phyloP scores from a whole-genome alignment of 1,140 invertebrate genomes.

The Temnothorax longispinosus region DNA sequence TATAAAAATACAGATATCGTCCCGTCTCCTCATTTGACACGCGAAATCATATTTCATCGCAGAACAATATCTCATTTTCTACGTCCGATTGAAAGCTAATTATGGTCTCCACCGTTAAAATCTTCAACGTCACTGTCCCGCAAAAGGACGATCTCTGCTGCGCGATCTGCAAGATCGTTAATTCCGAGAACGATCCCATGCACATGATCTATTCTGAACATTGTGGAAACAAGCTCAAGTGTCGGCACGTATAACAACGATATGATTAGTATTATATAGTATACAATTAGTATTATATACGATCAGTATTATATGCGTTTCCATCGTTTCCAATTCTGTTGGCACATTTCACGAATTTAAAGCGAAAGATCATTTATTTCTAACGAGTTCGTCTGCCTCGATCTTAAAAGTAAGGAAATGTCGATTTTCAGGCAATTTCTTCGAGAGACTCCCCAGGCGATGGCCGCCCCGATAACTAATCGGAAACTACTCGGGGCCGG shows the following conservation, averaged over 20 bases:
- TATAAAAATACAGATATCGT: not conserved
- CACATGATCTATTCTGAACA: slow-evolving; percentile 63
- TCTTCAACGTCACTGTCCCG: slow-evolving; percentile 56
- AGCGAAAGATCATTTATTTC: not conserved
- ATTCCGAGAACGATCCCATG: slow-evolving; percentile 52
- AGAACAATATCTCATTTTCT: not conserved
- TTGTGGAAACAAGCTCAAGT: slow-evolving; percentile 74
- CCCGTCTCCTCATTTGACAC: not conserved
- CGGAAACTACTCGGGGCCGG: slow-evolving; percentile 50
- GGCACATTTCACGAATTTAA: not conserved
- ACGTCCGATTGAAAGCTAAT: not conserved
- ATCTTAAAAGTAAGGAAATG: not conserved
- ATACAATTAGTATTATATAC: no score
- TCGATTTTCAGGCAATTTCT: slow-evolving; percentile 73
- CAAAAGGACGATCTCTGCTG: slow-evolving; percentile 62
- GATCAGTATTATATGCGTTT: no score
- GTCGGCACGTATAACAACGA: slow-evolving; percentile 65
- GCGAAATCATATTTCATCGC: not conserved
- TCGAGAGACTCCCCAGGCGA: slow-evolving; percentile 64
- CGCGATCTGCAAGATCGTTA: slow-evolving; percentile 63
- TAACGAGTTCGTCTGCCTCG: not conserved
- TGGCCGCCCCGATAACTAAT: slow-evolving; percentile 71
- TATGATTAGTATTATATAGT: not conserved
- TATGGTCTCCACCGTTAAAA: slow-evolving; percentile 17
- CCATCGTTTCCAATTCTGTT: not conserved